phyloP scores from a whole-genome alignment of 2,888 invertebrate genomes.

The Liodrosophila aerea region DNA sequence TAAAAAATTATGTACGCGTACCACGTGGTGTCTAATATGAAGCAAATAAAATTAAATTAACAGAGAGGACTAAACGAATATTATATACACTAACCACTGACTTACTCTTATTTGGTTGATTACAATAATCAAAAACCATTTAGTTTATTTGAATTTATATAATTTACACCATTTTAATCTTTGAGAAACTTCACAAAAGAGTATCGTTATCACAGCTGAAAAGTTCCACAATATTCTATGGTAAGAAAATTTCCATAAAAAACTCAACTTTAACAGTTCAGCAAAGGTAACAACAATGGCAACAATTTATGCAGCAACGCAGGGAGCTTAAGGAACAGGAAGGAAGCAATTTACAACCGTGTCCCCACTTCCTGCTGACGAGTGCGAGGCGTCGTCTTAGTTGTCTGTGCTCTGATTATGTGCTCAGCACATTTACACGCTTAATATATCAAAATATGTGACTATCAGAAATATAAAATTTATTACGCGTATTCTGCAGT shows the following conservation, averaged over 20 bases:
- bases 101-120: too few relatives aligned
- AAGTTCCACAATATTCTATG: background rate
- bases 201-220: too few relatives aligned
- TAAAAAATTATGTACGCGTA: conserved; percentile 66
- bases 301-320: background rate
- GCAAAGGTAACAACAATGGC: background rate
- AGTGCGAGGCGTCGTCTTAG: conserved; percentile 10
- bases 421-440: conserved; percentile 32
- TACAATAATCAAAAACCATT: too few relatives aligned
- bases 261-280: too few relatives aligned
- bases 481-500: conserved; percentile 40
- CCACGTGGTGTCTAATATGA: conserved; percentile 61
- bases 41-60: conserved; percentile 60
- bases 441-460: conserved; percentile 61
- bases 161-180: too few relatives aligned
- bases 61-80: conserved; percentile 7
- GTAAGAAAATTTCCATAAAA: background rate
- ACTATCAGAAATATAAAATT: conserved; percentile 51
- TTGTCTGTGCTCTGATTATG: conserved; percentile 37
- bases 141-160: too few relatives aligned
- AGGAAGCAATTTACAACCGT: conserved; percentile 18
- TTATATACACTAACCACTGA: too few relatives aligned
- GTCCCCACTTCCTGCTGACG: conserved; percentile 7
- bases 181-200: background rate
- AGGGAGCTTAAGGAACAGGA: conserved; percentile 44